A percentile compares a stretch with the other conserved stretches of the same genome.
These are phyloP conservation scores for Phrynosoma platyrhinos DNA, from an alignment of 2,113 vertebrate species.

Conservation along the genomic window DNA sequence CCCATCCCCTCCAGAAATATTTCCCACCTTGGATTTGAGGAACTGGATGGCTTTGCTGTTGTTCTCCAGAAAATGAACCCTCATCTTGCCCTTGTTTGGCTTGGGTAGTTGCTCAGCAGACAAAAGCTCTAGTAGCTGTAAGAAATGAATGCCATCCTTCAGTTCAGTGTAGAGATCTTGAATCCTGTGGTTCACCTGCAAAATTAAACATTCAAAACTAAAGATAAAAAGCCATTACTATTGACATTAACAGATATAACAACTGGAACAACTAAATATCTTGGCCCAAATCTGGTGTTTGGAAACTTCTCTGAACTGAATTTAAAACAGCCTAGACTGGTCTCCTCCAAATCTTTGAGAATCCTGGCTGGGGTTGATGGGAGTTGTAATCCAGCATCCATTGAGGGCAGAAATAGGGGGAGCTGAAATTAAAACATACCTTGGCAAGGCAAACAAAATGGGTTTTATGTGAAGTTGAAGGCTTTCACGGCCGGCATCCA, in stretches of 20 bases:
- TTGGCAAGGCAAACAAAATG: neutral
- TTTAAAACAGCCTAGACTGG: neutral
- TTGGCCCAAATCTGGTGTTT: neutral
- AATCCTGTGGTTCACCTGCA: constrained; percentile 78
- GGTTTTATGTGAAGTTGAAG: no score
- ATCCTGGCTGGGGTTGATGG: no score
- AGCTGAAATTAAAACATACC: no score
- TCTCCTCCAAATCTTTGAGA: no score
- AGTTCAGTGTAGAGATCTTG: constrained; percentile 86
- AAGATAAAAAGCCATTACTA: neutral
- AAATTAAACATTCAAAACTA: constrained; percentile 19
- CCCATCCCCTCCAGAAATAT: neutral
- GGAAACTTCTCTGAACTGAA: neutral
- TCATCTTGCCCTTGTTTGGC: constrained; percentile 80
- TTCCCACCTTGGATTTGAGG: constrained; percentile 86
- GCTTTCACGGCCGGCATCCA: no score
- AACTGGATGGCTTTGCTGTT: constrained; percentile 90
- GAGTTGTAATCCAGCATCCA: no score
- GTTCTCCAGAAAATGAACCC: constrained; percentile 91
- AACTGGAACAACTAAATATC: neutral
- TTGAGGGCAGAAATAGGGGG: no score
- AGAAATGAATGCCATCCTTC: constrained; percentile 82
- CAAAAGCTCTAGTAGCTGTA: constrained; percentile 88
- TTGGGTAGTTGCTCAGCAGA: constrained; percentile 80
- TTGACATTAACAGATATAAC: neutral